phyloP scores from a whole-genome alignment of 2,888 invertebrate species.

The Melinopterus prodromus region DNA sequence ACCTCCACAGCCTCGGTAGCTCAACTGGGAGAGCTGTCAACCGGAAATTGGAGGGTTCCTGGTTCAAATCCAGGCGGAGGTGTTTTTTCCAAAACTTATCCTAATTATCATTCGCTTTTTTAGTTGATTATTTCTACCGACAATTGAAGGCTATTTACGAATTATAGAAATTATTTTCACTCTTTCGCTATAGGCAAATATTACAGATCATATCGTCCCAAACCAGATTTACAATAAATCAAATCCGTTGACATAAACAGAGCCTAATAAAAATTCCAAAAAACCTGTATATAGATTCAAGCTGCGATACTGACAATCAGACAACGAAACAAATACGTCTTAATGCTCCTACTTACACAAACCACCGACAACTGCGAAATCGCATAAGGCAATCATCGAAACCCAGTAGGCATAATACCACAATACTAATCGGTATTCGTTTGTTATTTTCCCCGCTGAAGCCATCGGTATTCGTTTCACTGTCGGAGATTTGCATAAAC shows the following conservation, averaged over 20 bases:
- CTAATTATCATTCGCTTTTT: too few relatives aligned
- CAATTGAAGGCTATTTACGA: too few relatives aligned
- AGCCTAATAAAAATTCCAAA: background rate
- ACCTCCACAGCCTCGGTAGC: too few relatives aligned
- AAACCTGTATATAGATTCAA: background rate
- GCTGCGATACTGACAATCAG: background rate
- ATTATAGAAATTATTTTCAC: too few relatives aligned
- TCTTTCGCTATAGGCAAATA: too few relatives aligned
- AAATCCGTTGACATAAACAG: background rate
- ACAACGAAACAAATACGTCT: background rate
- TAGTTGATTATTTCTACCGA: too few relatives aligned
- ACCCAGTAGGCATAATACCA: background rate
- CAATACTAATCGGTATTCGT: background rate
- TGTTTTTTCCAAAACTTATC: too few relatives aligned
- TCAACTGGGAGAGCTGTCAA: too few relatives aligned
- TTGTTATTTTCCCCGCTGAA: background rate
- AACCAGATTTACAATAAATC: too few relatives aligned
- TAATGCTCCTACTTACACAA: background rate
- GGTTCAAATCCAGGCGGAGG: too few relatives aligned
- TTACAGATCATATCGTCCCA: too few relatives aligned
- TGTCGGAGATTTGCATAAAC: conserved; percentile 31
- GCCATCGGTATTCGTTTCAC: conserved; percentile 31
- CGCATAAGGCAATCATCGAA: background rate
- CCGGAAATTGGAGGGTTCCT: too few relatives aligned
- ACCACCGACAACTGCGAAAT: background rate